phyloP scores from a whole-genome alignment of 2,888 invertebrate genomes.

The Tethea ocularis region DNA sequence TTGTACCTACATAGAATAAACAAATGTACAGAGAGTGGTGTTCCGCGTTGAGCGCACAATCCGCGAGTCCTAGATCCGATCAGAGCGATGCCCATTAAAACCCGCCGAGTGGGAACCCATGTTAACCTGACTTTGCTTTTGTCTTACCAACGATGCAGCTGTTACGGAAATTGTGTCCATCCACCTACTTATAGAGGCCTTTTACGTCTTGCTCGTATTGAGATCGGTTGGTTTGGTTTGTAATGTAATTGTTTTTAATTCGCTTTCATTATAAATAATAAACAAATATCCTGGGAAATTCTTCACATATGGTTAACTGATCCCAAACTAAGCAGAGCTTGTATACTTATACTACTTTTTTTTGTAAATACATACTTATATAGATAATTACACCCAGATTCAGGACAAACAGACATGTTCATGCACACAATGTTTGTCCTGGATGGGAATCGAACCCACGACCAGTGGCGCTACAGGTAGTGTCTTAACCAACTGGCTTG shows the following conservation, averaged over 20 bases:
- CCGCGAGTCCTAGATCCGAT: conserved; percentile 44
- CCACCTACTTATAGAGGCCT: not conserved
- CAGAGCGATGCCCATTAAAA: conserved; percentile 39
- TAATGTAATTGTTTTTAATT: not conserved
- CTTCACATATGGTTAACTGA: too few species aligned
- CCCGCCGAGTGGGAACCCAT: conserved; percentile 56
- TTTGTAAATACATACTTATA: too few species aligned
- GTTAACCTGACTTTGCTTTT: conserved; percentile 59
- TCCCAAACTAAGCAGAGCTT: too few species aligned
- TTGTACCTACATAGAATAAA: conserved; percentile 19
- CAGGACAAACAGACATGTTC: too few species aligned
- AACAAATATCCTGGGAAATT: too few species aligned
- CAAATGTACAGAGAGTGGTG: conserved; percentile 27
- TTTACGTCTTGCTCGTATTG: not conserved
- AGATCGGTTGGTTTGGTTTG: not conserved
- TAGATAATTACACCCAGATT: too few species aligned
- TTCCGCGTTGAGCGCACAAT: conserved; percentile 28
- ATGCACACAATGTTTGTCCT: too few species aligned
- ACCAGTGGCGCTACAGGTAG: too few species aligned
- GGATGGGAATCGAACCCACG: too few species aligned
- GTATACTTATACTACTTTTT: too few species aligned
- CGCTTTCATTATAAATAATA: too few species aligned
- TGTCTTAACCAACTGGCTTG: too few species aligned
- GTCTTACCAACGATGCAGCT: conserved; percentile 28
- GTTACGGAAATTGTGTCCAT: conserved; percentile 3